Conservation (phyloP, 2,113 vertebrate genomes). For the Gnathonemus longibarbis region DNA sequence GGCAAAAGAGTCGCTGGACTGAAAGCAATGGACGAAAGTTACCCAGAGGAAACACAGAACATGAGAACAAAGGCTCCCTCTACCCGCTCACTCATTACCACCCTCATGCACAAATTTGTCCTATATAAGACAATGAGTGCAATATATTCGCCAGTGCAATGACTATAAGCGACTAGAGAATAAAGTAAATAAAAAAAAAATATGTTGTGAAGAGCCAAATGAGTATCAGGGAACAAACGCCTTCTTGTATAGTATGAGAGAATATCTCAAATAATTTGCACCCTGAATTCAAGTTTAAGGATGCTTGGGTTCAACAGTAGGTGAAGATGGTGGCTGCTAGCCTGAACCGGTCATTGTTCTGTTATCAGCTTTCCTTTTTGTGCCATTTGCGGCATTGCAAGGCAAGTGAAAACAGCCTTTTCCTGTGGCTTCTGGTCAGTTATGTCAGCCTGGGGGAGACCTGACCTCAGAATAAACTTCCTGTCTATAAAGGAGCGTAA, state of each 20-base stretch:
- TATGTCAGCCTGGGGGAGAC: slow-evolving; percentile 30
- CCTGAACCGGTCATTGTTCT: slow-evolving; percentile 31
- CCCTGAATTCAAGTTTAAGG: neutral
- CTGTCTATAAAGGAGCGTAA: slow-evolving; percentile 22
- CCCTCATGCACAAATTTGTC: neutral
- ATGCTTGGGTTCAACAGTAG: slow-evolving; percentile 16
- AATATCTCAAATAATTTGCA: neutral
- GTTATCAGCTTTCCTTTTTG: slow-evolving; percentile 32
- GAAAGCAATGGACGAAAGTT: neutral
- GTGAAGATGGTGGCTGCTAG: slow-evolving; percentile 9
- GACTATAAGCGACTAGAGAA: neutral
- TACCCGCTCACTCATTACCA: neutral
- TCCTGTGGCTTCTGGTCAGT: slow-evolving; percentile 36
- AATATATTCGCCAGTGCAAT: neutral
- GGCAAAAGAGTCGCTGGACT: neutral
- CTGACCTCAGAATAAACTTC: slow-evolving; percentile 38
- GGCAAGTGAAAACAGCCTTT: slow-evolving; percentile 37
- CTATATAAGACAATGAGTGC: neutral
- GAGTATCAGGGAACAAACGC: neutral
- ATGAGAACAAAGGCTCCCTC: neutral
- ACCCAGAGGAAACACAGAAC: neutral
- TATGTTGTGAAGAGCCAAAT: no score
- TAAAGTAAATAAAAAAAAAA: neutral
- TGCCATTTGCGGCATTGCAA: slow-evolving; percentile 20
- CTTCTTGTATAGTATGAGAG: neutral